A percentile compares a stretch with the other conserved stretches of the same genome.
These are phyloP conservation scores for Muntiacus muntjak DNA, from an alignment of 2,113 vertebrate species.

Conservation along the genomic window DNA sequence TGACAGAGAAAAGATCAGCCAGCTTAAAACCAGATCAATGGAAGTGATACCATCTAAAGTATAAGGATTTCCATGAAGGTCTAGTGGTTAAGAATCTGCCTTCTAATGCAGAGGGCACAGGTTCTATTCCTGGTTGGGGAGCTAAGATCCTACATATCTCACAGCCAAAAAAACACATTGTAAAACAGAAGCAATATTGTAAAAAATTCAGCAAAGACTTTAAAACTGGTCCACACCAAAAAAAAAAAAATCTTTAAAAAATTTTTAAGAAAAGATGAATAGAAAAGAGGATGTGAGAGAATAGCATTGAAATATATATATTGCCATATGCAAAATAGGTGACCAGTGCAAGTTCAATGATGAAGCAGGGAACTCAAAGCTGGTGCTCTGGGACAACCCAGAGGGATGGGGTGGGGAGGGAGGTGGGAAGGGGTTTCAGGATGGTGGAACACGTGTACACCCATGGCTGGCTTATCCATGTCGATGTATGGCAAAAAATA, in stretches of 20 bases:
- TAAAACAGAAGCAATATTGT: neutral
- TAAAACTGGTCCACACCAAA: neutral
- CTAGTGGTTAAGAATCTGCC: neutral
- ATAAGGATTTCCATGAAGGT: neutral
- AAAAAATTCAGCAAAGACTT: neutral
- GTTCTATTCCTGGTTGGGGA: neutral
- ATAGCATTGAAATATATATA: neutral
- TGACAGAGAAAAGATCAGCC: neutral
- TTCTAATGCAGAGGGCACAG: neutral
- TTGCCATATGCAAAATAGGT: neutral
- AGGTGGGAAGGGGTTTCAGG: neutral
- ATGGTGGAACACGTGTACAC: neutral
- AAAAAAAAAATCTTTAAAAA: neutral
- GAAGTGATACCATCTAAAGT: neutral
- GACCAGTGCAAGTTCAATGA: neutral
- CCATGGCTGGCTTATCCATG: neutral
- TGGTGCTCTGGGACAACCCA: neutral
- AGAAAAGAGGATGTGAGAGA: neutral
- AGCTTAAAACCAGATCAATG: neutral
- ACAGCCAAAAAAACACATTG: neutral
- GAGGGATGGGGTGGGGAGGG: neutral
- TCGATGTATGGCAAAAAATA: neutral
- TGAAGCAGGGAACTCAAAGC: neutral
- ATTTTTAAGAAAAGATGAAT: neutral
- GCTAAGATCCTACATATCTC: neutral